Evolutionary conservation across 2,888 invertebrate genomes (phyloP), one percentile per base, ranked within the genome.

Genomic region (Apomyelois bistriatella): DNA sequence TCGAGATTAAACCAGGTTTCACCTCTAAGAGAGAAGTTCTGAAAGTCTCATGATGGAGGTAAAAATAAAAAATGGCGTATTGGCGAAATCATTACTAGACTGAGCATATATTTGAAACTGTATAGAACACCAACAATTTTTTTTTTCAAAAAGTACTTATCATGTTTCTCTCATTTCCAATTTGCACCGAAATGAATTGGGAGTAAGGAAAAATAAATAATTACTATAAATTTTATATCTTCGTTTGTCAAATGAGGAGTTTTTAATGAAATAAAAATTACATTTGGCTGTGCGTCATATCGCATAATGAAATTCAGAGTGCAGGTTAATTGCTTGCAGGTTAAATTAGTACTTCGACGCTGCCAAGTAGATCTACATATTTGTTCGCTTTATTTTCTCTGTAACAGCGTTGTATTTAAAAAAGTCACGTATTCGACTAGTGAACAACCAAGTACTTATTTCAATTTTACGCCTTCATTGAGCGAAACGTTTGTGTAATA

Each of bases 401-500:
- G 46, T 46, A 46, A 46, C 32, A n/a, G 6, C 16, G 32, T 32
- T 46, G 13, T 30, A 43, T 30, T 43, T 43, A 9, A 43, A 16
- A 46, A 10, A 6, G 12, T 32, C 15, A 9, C 32, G 32, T 10
- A n/a, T 35, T 15, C 9, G 16, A 50, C 28, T 40, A 7, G 43
- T 30, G 9, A 28, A 55, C 53, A 59, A 49, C 43, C 47, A 22
- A 22, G 22, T 22, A 22, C 22, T 22, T 22, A 42, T 43, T 51
- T 28, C 53, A 53, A 58, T 57, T 43, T 41, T 32, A 36, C 49
- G 37, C 40, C 15, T 32, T 7, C 30, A 35, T 10, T 12, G n/a
- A 15, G 35, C 16, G 52, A 40, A 52, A n/a, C 40, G 53, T 46
- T 28, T 38, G 15, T 47, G 37, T 58, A 68, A 61, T 61, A 62